Evolutionary conservation across 2,888 invertebrate genomes (phyloP), one percentile per base, ranked within the genome.

Genomic region (Rotaria macrura): DNA sequence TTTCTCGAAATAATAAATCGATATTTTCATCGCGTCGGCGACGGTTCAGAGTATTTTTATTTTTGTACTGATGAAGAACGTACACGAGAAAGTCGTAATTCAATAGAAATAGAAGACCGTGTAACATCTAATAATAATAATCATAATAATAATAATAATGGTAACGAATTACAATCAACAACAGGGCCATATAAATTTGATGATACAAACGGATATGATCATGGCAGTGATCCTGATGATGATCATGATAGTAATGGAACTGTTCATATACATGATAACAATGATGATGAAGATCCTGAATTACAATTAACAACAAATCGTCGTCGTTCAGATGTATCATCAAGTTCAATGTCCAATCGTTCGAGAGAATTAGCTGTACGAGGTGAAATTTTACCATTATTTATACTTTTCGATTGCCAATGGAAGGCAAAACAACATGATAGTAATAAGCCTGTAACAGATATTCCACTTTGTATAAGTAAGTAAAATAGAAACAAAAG

Each of bases 391-490:
- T 79, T 43, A 40, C 79, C 79, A 25, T 79, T 79, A 43, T 79
- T 79, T n/a, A 79, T 79, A 14, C 43, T 25, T 25, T 79, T 79
- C n/a, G 43, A n/a, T 79, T 79, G 43, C n/a, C 43, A 34, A 79
- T n/a, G 40, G n/a, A n/a, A 20, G 3, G n/a, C 43, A 43, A 79
- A 79, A 43, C 43, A 43, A 12, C 12, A 79, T 43, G 43, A 43
- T 40, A 4, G 9, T n/a, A 43, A 79, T 79, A 14, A 4, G n/a
- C 43, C 10, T n/a, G 79, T 79, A 12, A 43, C 9, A 79, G 43
- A 40, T 10, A 79, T 79, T 43, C 79, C 79, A 79, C n/a, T 79
- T 43, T 79, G 79, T 43, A 79, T 79, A 40, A n/a, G 79, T 79
- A 79, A 43, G 43, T 25, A 54, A 25, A 17, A 49, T 14, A 9